phyloP scores from a whole-genome alignment of 2,113 vertebrate species.

The Leptosomus discolor region DNA sequence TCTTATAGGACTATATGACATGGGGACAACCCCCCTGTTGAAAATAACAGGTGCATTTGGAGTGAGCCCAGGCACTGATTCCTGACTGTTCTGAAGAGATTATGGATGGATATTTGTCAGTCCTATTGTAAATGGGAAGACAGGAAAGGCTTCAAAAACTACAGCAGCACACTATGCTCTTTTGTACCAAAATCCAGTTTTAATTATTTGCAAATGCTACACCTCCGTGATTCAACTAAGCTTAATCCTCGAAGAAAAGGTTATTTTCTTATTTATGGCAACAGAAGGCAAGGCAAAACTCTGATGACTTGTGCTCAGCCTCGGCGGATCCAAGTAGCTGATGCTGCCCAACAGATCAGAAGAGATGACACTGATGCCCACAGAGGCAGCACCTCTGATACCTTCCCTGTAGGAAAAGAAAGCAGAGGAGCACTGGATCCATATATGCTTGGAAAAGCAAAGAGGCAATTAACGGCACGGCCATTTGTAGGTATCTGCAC shows the following conservation, averaged over 20 bases:
- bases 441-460: background rate
- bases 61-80: background rate
- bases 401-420: background rate
- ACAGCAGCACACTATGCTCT: background rate
- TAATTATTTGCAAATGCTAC: conserved; percentile 20
- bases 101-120: background rate
- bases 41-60: background rate
- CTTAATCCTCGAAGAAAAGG: background rate
- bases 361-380: background rate
- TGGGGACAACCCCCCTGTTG: background rate
- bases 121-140: background rate
- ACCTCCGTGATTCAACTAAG: background rate
- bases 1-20: background rate
- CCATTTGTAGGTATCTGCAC: background rate
- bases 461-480: background rate
- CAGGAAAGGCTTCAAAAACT: background rate
- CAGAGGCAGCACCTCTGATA: background rate
- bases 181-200: background rate
- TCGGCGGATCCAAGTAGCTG: background rate
- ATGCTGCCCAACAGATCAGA: background rate
- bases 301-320: background rate
- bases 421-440: background rate
- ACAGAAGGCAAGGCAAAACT: background rate
- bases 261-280: background rate
- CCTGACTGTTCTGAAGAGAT: background rate